phyloP scores from a whole-genome alignment of 2,113 vertebrate genomes.

The Beaufortia kweichowensis region DNA sequence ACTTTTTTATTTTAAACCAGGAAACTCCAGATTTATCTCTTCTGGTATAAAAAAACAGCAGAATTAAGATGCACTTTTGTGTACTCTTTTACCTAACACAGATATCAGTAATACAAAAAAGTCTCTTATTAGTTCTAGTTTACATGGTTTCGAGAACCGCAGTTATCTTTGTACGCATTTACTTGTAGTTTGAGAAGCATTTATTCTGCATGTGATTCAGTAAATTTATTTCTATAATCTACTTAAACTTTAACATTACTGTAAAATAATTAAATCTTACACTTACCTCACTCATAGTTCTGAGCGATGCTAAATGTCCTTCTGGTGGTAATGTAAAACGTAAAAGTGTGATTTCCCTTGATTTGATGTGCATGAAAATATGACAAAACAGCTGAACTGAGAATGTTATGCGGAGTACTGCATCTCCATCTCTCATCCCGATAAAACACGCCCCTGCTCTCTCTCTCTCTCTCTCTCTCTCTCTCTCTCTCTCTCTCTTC shows the following conservation, averaged over 20 bases:
- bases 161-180: too few relatives aligned
- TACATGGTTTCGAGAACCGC: neutral
- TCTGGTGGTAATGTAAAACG: neutral
- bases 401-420: neutral
- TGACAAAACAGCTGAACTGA: slow-evolving; percentile 23
- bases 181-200: neutral
- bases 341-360: neutral
- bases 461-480: slow-evolving; percentile 36
- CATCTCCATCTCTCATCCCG: slow-evolving; percentile 1
- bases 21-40: neutral
- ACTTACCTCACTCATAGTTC: slow-evolving; percentile 54
- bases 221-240: neutral
- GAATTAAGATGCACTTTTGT: neutral
- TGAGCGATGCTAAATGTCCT: neutral
- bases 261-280: neutral
- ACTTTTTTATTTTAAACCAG: slow-evolving; percentile 3
- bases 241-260: neutral
- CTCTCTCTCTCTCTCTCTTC: slow-evolving; percentile 21
- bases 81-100: neutral
- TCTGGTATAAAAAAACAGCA: neutral
- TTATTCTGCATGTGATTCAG: neutral
- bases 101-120: neutral
- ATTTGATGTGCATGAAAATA: slow-evolving; percentile 7
- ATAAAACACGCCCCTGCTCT: slow-evolving; percentile 26
- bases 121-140: neutral